Percentiles rank a stretch among this genome's conserved stretches.
Evolutionary conservation across 2,113 vertebrate species (phyloP).

Genomic region (Osmerus eperlanus): DNA sequence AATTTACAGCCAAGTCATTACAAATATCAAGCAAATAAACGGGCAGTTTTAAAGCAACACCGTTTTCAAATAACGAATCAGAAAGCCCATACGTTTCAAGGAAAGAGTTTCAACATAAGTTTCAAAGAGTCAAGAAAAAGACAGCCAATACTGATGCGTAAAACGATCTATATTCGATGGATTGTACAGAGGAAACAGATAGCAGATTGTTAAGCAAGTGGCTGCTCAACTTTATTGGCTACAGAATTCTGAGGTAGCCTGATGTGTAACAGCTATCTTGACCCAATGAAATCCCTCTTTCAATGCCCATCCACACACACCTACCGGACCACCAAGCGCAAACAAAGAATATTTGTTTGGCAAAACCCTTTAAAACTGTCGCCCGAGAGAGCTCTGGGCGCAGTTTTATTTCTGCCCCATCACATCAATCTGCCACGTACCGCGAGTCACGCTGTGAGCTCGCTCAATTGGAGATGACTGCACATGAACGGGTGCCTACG

Average conservation of each 20-base stretch:
- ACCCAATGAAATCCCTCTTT: slow-evolving; percentile 35
- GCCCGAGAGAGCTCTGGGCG: background rate
- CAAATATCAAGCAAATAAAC: no score
- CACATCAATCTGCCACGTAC: slow-evolving; percentile 10
- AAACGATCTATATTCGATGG: no score
- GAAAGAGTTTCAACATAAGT: no score
- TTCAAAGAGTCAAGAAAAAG: no score
- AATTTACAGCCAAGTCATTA: no score
- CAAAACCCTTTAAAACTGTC: slow-evolving; percentile 16
- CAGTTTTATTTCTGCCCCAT: slow-evolving; percentile 12
- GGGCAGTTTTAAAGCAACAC: no score
- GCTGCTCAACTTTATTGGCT: slow-evolving; percentile 3
- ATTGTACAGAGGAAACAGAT: no score
- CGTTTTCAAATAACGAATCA: no score
- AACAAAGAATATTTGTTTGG: slow-evolving; percentile 9
- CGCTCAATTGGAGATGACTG: background rate
- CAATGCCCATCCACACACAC: slow-evolving; percentile 68
- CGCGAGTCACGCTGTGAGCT: slow-evolving; percentile 2
- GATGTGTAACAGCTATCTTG: slow-evolving; percentile 3
- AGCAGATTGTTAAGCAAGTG: no score
- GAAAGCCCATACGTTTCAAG: no score
- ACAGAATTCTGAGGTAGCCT: slow-evolving; percentile 7
- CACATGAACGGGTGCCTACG: background rate
- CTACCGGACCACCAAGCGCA: slow-evolving; percentile 70
- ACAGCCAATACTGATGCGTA: no score